phyloP scores from a whole-genome alignment of 2,888 invertebrate species.

The Laothoe populi region DNA sequence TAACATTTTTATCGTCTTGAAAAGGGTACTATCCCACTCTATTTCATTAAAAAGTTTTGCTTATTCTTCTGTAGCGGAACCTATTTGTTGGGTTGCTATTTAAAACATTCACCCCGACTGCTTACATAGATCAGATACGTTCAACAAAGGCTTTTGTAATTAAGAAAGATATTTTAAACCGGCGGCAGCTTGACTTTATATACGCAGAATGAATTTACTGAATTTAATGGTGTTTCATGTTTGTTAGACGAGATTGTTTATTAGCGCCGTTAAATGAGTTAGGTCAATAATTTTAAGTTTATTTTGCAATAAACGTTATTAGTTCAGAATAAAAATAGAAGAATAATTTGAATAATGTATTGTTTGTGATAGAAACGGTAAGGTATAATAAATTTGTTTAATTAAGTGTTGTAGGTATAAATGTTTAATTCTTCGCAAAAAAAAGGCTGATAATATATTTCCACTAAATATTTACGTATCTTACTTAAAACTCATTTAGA shows the following conservation, averaged over 20 bases:
- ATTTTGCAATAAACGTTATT: constrained; percentile 4
- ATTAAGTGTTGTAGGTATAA: too few relatives aligned
- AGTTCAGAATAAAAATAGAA: too few relatives aligned
- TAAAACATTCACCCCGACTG: constrained; percentile 82
- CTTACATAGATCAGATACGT: constrained; percentile 85
- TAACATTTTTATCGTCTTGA: background rate
- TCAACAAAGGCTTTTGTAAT: constrained; percentile 85
- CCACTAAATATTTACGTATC: too few relatives aligned
- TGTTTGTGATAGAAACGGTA: background rate
- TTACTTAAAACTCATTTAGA: too few relatives aligned
- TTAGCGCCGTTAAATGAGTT: constrained; percentile 31
- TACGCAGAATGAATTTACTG: constrained; percentile 81
- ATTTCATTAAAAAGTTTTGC: constrained; percentile 76
- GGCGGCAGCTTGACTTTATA: constrained; percentile 82
- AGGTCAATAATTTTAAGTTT: constrained; percentile 6
- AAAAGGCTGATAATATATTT: too few relatives aligned
- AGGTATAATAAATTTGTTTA: too few relatives aligned
- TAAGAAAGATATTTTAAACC: constrained; percentile 84
- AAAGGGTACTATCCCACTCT: constrained; percentile 3
- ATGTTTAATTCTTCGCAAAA: too few relatives aligned
- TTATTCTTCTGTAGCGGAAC: constrained; percentile 78
- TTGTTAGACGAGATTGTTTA: constrained; percentile 50
- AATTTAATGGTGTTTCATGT: constrained; percentile 75
- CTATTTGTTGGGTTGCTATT: constrained; percentile 82
- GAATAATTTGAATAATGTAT: background rate